A percentile compares a stretch with the other conserved stretches of the same genome.
These are phyloP conservation scores for Hedychridium roseum DNA, from an alignment of 2,888 invertebrate genomes.

Conservation along the genomic window DNA sequence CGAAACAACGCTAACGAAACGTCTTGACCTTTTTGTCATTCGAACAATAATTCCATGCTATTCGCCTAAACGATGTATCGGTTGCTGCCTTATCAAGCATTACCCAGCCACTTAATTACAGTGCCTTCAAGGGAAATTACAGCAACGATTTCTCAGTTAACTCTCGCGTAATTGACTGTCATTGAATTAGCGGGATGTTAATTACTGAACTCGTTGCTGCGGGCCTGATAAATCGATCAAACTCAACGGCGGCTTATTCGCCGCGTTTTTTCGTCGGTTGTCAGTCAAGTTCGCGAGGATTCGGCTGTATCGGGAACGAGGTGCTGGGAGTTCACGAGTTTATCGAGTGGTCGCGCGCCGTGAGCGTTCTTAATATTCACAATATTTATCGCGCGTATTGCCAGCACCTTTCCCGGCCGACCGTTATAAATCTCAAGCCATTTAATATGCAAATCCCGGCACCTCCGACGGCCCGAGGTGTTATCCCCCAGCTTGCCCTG, in stretches of 20 bases:
- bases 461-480: slow-evolving; percentile 39
- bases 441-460: slow-evolving; percentile 61
- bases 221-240: slow-evolving; percentile 7
- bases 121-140: too few species aligned
- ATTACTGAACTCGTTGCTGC: neutral
- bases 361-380: slow-evolving; percentile 33
- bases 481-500: slow-evolving; percentile 31
- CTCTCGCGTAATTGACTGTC: neutral
- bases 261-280: neutral
- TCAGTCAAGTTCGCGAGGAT: neutral
- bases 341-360: slow-evolving; percentile 22
- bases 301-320: slow-evolving; percentile 1
- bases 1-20: too few species aligned
- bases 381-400: slow-evolving; percentile 53
- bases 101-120: too few species aligned
- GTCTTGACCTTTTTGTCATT: too few species aligned
- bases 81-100: too few species aligned
- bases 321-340: slow-evolving; percentile 8
- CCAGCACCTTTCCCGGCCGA: slow-evolving; percentile 47
- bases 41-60: too few species aligned
- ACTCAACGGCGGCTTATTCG: slow-evolving; percentile 1
- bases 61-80: too few species aligned
- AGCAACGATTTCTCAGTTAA: neutral
- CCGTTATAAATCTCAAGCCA: slow-evolving; percentile 63
- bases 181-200: neutral